These are phyloP conservation scores for Scotopteryx bipunctaria DNA, from an alignment of 2,888 invertebrate genomes.

Conservation along the genomic window DNA sequence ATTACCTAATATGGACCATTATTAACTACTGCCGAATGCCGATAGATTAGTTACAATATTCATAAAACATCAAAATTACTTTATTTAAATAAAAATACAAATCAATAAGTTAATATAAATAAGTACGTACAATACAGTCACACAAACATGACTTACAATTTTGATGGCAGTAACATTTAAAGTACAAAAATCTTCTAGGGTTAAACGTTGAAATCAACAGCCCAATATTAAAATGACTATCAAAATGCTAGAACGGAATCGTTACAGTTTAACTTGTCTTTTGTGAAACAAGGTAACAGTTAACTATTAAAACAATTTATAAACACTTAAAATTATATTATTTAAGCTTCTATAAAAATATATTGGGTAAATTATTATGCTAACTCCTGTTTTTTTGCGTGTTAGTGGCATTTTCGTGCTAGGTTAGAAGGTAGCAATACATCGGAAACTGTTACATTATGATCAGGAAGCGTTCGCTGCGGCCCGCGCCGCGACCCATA, in stretches of 20 bases:
- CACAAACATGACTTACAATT: conserved; percentile 1
- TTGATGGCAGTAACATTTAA: conserved; percentile 12
- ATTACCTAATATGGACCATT: conserved; percentile 33
- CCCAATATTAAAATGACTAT: conserved; percentile 27
- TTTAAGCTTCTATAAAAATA: conserved; percentile 32
- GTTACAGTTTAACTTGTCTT: conserved; percentile 21
- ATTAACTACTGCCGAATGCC: conserved; percentile 23
- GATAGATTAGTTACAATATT: conserved; percentile 18
- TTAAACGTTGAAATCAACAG: conserved; percentile 17
- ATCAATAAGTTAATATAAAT: conserved; percentile 1
- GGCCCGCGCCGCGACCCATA: conserved; percentile 15
- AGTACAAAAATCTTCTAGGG: conserved; percentile 25
- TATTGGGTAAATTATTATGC: conserved; percentile 16
- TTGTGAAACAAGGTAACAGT: conserved; percentile 13
- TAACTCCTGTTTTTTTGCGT: conserved; percentile 24
- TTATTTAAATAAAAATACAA: conserved; percentile 5
- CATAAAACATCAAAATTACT: conserved; percentile 7
- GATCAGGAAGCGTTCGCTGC: not conserved
- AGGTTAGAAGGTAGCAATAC: conserved; percentile 22
- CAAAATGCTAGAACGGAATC: conserved; percentile 33
- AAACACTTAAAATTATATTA: conserved; percentile 20
- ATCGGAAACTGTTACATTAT: no score
- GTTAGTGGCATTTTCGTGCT: conserved; percentile 19
- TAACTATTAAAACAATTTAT: conserved; percentile 17
- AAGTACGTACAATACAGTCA: conserved; percentile 4